Evolutionary conservation across 2,113 vertebrate genomes (phyloP).

Genomic region (Eudyptes chrysolophus): DNA sequence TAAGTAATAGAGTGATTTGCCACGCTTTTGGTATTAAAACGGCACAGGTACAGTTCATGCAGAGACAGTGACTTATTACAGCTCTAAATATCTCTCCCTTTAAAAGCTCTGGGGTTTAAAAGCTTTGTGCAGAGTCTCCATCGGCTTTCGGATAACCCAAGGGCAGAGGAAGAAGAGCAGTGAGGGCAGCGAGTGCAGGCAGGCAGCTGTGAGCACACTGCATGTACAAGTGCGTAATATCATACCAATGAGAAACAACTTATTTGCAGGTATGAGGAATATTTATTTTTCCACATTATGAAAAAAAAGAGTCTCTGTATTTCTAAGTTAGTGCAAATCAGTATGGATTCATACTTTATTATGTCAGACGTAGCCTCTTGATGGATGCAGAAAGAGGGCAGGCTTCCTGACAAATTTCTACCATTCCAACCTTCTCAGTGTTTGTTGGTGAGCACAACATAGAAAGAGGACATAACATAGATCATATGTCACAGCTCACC

Average conservation of each 20-base stretch:
- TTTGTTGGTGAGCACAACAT: rapidly evolving
- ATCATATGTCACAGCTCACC: neutral
- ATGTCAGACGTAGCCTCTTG: neutral
- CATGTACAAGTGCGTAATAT: rapidly evolving
- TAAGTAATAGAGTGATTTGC: neutral
- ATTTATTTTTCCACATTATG: neutral
- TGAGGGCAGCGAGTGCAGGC: rapidly evolving
- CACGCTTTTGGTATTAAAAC: neutral
- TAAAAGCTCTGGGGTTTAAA: neutral
- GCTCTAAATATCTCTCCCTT: neutral
- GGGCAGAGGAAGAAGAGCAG: neutral
- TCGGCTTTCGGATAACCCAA: neutral
- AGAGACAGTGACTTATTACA: neutral
- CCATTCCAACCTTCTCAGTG: neutral
- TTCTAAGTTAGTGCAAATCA: neutral
- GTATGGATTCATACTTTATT: neutral
- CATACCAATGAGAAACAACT: rapidly evolving
- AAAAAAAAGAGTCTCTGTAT: rapidly evolving
- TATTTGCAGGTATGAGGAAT: neutral
- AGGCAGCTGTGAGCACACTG: neutral
- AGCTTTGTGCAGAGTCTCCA: neutral
- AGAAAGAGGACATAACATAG: neutral
- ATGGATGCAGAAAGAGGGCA: neutral
- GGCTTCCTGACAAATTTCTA: neutral
- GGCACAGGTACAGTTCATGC: neutral